Evolutionary conservation across 2,888 invertebrate genomes (phyloP).

Genomic region (Pristionchus entomophagus): DNA sequence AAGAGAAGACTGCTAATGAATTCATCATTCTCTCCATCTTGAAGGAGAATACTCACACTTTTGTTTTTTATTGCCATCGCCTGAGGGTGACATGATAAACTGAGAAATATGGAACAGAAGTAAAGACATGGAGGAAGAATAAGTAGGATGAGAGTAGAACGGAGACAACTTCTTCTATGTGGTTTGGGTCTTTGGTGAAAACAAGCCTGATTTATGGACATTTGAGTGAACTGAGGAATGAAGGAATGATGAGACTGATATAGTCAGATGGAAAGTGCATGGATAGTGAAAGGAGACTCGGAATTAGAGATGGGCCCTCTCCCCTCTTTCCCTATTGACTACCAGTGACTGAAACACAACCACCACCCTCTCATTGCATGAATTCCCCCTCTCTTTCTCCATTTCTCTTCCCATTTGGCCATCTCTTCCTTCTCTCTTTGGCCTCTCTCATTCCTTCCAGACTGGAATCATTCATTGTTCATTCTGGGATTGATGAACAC

Average conservation of each 20-base stretch:
- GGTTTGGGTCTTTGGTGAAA: background rate
- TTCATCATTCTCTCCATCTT: background rate
- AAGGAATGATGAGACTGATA: background rate
- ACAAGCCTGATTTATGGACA: conserved; percentile 36
- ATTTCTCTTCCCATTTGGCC: background rate
- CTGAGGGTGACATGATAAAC: background rate
- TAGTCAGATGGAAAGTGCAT: background rate
- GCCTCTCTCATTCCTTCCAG: background rate
- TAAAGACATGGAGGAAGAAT: background rate
- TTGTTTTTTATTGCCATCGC: background rate
- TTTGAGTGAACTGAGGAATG: background rate
- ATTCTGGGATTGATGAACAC: conserved; percentile 27
- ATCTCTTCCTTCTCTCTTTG: conserved; percentile 1
- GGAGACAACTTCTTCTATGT: background rate
- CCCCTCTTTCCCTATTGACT: background rate
- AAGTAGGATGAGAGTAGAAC: background rate
- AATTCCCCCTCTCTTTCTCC: background rate
- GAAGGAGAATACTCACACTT: background rate
- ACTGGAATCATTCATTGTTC: background rate
- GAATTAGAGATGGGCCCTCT: background rate
- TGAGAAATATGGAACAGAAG: background rate
- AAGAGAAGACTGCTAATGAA: conserved; percentile 17
- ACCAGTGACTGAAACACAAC: conserved; percentile 23
- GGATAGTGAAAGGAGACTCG: background rate
- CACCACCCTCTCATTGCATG: conserved; percentile 17